Conservation (phyloP, 2,113 vertebrate genomes). For the Calypte anna region DNA sequence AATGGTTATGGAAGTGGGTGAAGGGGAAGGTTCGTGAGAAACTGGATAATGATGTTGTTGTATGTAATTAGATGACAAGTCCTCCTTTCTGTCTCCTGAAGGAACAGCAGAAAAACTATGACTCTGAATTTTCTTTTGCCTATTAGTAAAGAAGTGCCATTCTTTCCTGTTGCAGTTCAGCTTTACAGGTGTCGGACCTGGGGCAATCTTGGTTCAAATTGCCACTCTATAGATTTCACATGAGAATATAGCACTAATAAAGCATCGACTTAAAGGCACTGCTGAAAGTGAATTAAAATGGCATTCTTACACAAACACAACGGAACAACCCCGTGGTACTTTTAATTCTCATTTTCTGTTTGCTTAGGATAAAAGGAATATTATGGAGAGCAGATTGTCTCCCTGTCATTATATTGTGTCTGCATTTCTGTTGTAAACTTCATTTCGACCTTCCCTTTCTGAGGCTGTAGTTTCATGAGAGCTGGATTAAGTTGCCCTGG, state of each 20-base stretch:
- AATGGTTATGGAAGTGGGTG: background rate
- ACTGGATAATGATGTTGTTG: background rate
- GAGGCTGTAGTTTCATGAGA: constrained; percentile 8
- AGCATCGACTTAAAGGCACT: background rate
- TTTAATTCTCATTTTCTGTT: constrained; percentile 41
- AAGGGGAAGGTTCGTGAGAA: background rate
- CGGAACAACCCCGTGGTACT: background rate
- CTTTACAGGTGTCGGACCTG: constrained; percentile 62
- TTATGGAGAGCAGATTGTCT: constrained; percentile 50
- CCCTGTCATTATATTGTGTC: constrained; percentile 30
- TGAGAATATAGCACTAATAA: constrained; percentile 33
- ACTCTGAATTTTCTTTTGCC: background rate
- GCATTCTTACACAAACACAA: constrained; percentile 60
- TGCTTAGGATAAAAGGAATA: constrained; percentile 57
- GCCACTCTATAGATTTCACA: constrained; percentile 31
- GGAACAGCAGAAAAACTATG: background rate
- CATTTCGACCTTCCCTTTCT: constrained; percentile 41
- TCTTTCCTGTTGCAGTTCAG: background rate
- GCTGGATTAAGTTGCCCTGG: constrained; percentile 42
- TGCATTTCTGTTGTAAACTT: constrained; percentile 48
- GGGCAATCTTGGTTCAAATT: constrained; percentile 17
- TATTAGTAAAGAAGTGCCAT: background rate
- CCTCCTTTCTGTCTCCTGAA: background rate
- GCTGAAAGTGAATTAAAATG: constrained; percentile 55
- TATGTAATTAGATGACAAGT: background rate